Conservation (phyloP, 2,113 vertebrate genomes). For the Cathartes aura region DNA sequence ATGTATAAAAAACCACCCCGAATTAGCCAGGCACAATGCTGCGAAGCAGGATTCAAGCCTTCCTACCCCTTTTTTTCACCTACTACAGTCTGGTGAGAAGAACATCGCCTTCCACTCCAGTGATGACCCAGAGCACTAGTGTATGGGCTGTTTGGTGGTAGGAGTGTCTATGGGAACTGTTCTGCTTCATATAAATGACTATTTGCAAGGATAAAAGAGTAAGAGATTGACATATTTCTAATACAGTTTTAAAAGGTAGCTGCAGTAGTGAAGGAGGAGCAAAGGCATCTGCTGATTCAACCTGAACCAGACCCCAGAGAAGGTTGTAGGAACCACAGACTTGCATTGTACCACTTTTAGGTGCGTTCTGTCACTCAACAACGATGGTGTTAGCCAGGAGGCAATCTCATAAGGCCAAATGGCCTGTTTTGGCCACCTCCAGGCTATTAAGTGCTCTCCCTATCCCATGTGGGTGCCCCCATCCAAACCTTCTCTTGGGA, state of each 20-base stretch:
- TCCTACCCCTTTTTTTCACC: background rate
- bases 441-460: background rate
- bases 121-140: background rate
- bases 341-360: background rate
- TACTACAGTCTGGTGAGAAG: background rate
- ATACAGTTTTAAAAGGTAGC: background rate
- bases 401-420: background rate
- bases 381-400: fast-evolving
- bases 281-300: background rate
- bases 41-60: background rate
- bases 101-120: background rate
- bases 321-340: background rate
- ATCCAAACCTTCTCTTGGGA: background rate
- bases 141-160: background rate
- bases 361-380: background rate
- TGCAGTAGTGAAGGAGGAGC: background rate
- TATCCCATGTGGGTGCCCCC: background rate
- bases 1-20: background rate
- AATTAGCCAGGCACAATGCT: background rate
- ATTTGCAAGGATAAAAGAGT: background rate
- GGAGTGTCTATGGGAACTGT: background rate
- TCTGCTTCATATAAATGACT: background rate
- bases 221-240: background rate
- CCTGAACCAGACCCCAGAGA: background rate
- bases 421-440: background rate